Evolutionary conservation across 2,888 invertebrate species (phyloP).

Genomic region (Trichogramma dendrolimi): DNA sequence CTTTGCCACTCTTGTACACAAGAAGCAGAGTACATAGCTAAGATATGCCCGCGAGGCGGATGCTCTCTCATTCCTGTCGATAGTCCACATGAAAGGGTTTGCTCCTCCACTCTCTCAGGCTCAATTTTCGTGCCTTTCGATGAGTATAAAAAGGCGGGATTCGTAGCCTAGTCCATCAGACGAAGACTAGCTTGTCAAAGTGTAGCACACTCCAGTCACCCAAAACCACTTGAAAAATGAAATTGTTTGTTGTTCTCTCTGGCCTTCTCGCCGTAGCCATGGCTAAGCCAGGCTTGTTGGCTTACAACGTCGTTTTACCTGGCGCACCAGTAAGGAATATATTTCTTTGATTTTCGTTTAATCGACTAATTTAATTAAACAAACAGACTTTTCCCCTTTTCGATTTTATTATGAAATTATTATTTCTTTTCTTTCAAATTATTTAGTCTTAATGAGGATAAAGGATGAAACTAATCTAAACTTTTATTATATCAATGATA

Average conservation of each 20-base stretch:
- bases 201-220: not conserved
- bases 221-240: constrained; percentile 21
- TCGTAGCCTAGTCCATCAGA: constrained; percentile 17
- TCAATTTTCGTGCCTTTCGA: no score
- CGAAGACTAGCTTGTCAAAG: constrained; percentile 6
- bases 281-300: constrained; percentile 30
- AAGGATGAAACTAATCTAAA: no score
- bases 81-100: constrained; percentile 7
- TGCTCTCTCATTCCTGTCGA: not conserved
- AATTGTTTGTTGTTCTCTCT: constrained; percentile 27
- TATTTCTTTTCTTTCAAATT: no score
- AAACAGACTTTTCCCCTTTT: no score
- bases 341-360: not conserved
- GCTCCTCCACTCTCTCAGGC: not conserved
- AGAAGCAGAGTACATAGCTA: no score
- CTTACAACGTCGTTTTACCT: constrained; percentile 6
- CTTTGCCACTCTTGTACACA: no score
- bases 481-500: not conserved
- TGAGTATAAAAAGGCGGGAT: constrained; percentile 11
- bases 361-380: not conserved
- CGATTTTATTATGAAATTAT: no score
- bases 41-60: no score
- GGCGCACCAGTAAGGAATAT: constrained; percentile 24
- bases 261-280: constrained; percentile 27
- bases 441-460: no score